Evolutionary conservation across 2,113 vertebrate genomes (phyloP).

Genomic region (Prunella fulvescens): DNA sequence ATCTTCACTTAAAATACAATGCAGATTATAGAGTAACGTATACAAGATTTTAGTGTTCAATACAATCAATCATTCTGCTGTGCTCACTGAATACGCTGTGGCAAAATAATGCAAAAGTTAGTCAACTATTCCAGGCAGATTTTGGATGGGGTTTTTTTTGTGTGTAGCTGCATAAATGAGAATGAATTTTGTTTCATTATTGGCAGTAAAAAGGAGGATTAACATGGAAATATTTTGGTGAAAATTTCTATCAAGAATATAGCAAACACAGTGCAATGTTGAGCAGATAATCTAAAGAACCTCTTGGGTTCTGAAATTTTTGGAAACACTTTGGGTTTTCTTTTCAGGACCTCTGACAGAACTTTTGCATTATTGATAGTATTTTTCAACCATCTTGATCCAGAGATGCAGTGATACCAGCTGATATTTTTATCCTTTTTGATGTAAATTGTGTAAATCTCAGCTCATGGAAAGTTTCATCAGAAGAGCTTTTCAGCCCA

Average conservation of each 20-base stretch:
- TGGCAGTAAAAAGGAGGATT: neutral
- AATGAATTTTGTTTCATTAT: neutral
- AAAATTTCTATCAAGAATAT: neutral
- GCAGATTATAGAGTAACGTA: neutral
- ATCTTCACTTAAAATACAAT: neutral
- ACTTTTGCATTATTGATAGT: neutral
- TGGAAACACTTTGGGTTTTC: neutral
- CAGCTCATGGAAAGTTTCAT: neutral
- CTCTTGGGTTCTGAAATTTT: neutral
- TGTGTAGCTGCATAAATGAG: neutral
- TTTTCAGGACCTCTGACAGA: neutral
- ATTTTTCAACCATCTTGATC: neutral
- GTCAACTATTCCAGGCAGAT: neutral
- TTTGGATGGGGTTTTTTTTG: neutral
- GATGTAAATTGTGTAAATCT: neutral
- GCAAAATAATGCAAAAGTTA: slow-evolving; percentile 9
- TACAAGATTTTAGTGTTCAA: neutral
- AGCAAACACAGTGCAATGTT: neutral
- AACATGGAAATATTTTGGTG: neutral
- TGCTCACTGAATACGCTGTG: neutral
- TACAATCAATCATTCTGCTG: neutral
- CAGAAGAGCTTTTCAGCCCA: neutral
- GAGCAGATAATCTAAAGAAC: neutral
- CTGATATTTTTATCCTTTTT: neutral
- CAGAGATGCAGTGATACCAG: neutral